Base-by-base conservation (phyloP, 2,113 vertebrate genomes). In the Herpetotheres cachinnans region DNA sequence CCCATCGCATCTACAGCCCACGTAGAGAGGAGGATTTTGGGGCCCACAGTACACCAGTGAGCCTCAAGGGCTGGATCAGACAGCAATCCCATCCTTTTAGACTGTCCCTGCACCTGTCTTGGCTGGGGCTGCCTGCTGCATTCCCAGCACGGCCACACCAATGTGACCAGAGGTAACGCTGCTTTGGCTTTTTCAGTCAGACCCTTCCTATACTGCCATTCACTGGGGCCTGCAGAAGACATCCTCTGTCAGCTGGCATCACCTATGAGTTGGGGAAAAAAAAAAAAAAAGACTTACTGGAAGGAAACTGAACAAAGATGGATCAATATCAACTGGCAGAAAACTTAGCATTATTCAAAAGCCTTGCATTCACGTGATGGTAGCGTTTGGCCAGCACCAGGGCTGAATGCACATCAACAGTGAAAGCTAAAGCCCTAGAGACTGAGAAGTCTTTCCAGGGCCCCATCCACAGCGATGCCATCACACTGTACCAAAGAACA, bases 401-500 rank as follows among this genome's bases (percentile, higher is more conserved):
- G 27, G 18, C 82, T 78, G 42, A 70, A 7, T 1, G 6, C 15
- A 38, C 36, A 20, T 10, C 46, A 56, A 3, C 50, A 52, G 30
- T 6, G 16, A 58, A 67, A 63, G 42, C 46, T 71, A 74, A 63
- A 93, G 47, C 56, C 50, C 22, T 29, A n/a, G 24, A 54, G 30
- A 24, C 5, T 16, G 26, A n/a, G 7, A 79, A 44, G 5, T 40
- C 17, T 74, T 46, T 26, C 40, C 17, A 50, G 40, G 25, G 8
- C 15, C 19, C 9, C n/a, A 46, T 30, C 32, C n/a, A 50, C 25
- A 47, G 59, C 52, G 32, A 16, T 8, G 12, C 10, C 10, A 10
- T 50, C 54, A 24, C 0, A 0, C 47, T 50, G 49, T 11, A 58
- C 15, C 56, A 62, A 47, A 74, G 26, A 56, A 13, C 8, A 6